These are phyloP conservation scores for Sminthurides aquaticus DNA, from an alignment of 2,888 invertebrate genomes.

Conservation along the genomic window DNA sequence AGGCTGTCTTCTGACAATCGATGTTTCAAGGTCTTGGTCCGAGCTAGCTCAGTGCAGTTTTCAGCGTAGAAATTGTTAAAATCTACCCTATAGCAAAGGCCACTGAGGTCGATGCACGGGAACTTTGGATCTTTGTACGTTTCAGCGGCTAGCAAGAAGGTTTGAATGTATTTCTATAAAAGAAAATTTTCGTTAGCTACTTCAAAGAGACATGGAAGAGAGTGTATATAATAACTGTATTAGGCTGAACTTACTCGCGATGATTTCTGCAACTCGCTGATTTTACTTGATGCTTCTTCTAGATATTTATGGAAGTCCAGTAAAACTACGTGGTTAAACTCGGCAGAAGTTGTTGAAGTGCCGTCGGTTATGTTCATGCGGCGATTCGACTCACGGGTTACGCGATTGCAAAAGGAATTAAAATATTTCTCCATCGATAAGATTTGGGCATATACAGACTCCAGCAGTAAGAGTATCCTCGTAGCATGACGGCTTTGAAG, in stretches of 20 bases:
- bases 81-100: constrained; percentile 18
- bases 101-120: constrained; percentile 15
- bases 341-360: neutral
- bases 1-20: neutral
- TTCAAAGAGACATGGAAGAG: neutral
- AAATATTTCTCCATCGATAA: constrained; percentile 14
- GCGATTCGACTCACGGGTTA: constrained; percentile 8
- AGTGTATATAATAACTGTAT: too few species aligned
- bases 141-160: constrained; percentile 15
- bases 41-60: neutral
- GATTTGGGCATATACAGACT: constrained; percentile 18
- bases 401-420: constrained; percentile 5
- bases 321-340: constrained; percentile 1
- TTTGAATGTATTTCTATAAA: constrained; percentile 15
- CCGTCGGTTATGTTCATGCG: neutral
- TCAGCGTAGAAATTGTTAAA: constrained; percentile 20
- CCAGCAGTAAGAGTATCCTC: constrained; percentile 10
- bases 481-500: constrained; percentile 15
- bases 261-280: constrained; percentile 9
- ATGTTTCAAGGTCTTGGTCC: neutral
- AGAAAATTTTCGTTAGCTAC: too few species aligned
- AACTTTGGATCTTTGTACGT: constrained; percentile 5
- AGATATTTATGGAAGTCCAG: constrained; percentile 14
- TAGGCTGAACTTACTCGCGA: constrained; percentile 7
- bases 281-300: neutral